Conservation (phyloP, 1,140 invertebrate genomes). For the Drosophila repletoides region DNA sequence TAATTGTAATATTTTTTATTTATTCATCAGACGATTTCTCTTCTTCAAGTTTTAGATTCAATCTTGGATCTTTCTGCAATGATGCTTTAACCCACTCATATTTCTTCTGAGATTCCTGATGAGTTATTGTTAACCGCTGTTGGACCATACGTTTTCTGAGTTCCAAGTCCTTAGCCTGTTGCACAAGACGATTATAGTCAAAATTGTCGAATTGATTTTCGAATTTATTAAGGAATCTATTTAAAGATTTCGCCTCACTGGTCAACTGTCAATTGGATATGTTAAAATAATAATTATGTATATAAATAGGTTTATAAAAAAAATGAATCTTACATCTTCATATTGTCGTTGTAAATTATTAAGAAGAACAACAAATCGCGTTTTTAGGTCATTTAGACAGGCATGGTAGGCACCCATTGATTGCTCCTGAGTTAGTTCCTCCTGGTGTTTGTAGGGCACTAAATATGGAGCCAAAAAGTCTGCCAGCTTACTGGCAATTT, state of each 20-base stretch:
- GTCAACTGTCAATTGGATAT: constrained; percentile 51
- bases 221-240: constrained; percentile 73
- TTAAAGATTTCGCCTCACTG: constrained; percentile 69
- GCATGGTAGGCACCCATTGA: constrained; percentile 82
- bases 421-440: constrained; percentile 65
- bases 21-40: constrained; percentile 20
- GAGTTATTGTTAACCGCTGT: constrained; percentile 68
- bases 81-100: constrained; percentile 71
- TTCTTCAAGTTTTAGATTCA: constrained; percentile 48
- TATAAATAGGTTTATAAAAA: neutral
- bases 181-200: constrained; percentile 73
- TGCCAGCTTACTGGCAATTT: constrained; percentile 77
- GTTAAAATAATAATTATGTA: neutral
- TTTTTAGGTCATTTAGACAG: constrained; percentile 85
- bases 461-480: constrained; percentile 85
- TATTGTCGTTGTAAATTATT: constrained; percentile 84
- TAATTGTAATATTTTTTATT: neutral
- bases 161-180: constrained; percentile 71
- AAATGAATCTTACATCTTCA: constrained; percentile 83
- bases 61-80: constrained; percentile 54
- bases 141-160: constrained; percentile 79
- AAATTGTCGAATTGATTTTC: constrained; percentile 77
- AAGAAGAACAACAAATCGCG: constrained; percentile 82
- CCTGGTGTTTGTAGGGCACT: constrained; percentile 83
- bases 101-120: constrained; percentile 76